These are phyloP conservation scores for Nemotelus nigrinus DNA, from an alignment of 2,888 invertebrate genomes.

Conservation along the genomic window DNA sequence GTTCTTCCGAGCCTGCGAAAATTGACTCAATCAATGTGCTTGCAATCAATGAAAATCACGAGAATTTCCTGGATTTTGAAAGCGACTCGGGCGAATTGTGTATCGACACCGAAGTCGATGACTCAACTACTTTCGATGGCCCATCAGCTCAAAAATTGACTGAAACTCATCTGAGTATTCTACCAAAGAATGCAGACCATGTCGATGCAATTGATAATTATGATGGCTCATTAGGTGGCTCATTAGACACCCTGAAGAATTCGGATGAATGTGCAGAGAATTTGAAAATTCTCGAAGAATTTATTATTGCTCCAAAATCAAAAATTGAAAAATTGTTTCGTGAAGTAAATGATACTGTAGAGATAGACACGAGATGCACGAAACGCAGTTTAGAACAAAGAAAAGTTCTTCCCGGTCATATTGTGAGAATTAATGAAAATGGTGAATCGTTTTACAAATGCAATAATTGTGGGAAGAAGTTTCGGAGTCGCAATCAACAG, in stretches of 20 bases:
- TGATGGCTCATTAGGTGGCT: not conserved
- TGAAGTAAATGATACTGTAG: not conserved
- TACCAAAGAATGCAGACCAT: not conserved
- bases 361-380: not conserved
- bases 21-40: too few species aligned
- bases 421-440: constrained; percentile 48
- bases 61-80: not conserved
- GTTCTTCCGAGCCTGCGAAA: not conserved
- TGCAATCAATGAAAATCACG: not conserved
- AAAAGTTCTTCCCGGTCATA: constrained; percentile 48
- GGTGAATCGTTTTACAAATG: constrained; percentile 67
- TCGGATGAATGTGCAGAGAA: constrained; percentile 14
- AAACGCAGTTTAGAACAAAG: not conserved
- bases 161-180: not conserved
- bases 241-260: not conserved
- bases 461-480: constrained; percentile 74
- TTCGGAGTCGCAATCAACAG: constrained; percentile 74
- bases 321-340: constrained; percentile 38
- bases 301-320: constrained; percentile 32
- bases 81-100: constrained; percentile 19
- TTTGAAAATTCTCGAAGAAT: constrained; percentile 30
- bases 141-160: not conserved
- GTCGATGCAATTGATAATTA: constrained; percentile 27
- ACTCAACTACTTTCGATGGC: constrained; percentile 2
- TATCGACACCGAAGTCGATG: constrained; percentile 21